Evolutionary conservation across 2,888 invertebrate species (phyloP).

Genomic region (Torymus aiolomorphi): DNA sequence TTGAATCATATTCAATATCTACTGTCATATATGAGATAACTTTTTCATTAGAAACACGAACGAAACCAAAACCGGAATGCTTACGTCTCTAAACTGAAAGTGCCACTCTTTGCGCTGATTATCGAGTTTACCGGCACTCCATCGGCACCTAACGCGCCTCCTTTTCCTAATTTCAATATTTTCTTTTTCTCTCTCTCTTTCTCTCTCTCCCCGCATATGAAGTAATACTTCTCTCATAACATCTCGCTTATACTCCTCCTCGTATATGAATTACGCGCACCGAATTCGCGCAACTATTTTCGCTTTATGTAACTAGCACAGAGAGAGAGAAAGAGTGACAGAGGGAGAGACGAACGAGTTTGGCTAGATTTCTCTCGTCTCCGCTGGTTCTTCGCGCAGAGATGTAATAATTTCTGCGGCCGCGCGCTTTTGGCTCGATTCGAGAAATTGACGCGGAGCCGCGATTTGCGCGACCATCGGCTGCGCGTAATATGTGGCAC

Average conservation of each 20-base stretch:
- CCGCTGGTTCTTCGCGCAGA: neutral
- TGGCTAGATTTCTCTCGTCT: conserved; percentile 43
- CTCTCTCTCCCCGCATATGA: neutral
- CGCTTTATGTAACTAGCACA: conserved; percentile 48
- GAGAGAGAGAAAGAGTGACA: no score
- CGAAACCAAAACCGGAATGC: no score
- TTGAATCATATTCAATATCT: no score
- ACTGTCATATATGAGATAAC: no score
- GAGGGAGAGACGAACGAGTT: conserved; percentile 21
- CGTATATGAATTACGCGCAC: conserved; percentile 8
- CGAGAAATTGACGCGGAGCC: no score
- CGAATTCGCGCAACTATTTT: conserved; percentile 40
- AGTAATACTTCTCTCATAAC: conserved; percentile 7
- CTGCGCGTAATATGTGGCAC: no score
- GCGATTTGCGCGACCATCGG: no score
- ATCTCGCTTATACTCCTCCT: neutral
- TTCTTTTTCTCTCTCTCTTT: neutral
- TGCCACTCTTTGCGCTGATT: no score
- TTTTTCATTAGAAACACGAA: no score
- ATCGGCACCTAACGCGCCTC: neutral
- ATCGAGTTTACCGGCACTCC: neutral
- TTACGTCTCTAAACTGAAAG: no score
- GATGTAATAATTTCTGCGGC: conserved; percentile 1
- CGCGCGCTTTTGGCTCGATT: no score
- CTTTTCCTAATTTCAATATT: neutral